Evolutionary conservation across 2,888 invertebrate species (phyloP), one percentile per base, ranked within the genome.

Genomic region (Drosophila mulleri): DNA sequence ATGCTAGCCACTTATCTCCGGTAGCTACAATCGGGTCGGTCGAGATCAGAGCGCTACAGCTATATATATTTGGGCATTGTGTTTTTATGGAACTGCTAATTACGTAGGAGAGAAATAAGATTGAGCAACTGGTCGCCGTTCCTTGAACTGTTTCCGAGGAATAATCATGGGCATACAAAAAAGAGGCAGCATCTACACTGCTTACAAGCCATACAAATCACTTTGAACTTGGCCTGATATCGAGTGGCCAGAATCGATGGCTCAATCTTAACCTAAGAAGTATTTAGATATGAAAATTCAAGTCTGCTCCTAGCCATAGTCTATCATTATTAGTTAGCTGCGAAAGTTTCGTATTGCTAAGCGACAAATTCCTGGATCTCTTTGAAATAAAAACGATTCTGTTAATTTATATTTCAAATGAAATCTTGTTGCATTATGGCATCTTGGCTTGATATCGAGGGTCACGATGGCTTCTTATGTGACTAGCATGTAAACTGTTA

Each of bases 1-100:
- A 8, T 8, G 41, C 41, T 12, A 35, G 64, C 58, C 64, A 64
- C 74, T 64, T 78, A 78, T 66, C 69, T 73, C 47, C 75, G 72
- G 78, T 77, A 75, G 75, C 75, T 73, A 53, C 60, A 48, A 57
- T 60, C 26, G 59, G 42, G 69, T 69, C 76, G 76, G 67, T 29
- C 52, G 47, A 77, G 62, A 76, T 76, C 73, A 72, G 78, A 77
- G 78, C 72, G 60, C 29, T 44, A 3, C 72, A 58, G 65, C 29
- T 37, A 5, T 59, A 45, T 59, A 45, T 60, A 64, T 72, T 72
- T 84, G 75, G 57, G 61, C 58, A 72, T 68, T 66, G 67, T 63
- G 41, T 80, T 87, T 82, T 83, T 81, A 83, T 84, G 79, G 65
- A 16, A 39, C 88, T 87, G 83, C 88, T 83, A 83, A 83, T 83